Evolutionary conservation across 1,140 invertebrate genomes (phyloP).

Genomic region (Eubasilissa regina): DNA sequence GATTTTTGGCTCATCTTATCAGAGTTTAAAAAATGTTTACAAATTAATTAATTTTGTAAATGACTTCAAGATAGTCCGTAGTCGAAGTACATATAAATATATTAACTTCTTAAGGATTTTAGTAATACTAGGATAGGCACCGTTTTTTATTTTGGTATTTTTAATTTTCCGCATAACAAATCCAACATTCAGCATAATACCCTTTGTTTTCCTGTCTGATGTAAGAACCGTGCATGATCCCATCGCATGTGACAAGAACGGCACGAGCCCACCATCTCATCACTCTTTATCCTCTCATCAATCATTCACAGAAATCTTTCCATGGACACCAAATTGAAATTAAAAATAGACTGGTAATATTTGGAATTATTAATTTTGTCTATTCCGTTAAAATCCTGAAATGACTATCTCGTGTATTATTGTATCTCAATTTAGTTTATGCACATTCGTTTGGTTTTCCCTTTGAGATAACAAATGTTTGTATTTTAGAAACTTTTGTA

Average conservation of each 20-base stretch:
- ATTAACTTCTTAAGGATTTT: too few relatives aligned
- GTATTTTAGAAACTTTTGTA: conserved; percentile 9
- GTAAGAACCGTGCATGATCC: too few relatives aligned
- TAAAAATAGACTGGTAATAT: not conserved
- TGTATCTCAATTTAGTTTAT: conserved; percentile 12
- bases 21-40: too few relatives aligned
- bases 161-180: too few relatives aligned
- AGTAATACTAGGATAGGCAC: too few relatives aligned
- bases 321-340: conserved; percentile 5
- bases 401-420: conserved; percentile 20
- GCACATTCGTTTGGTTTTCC: conserved; percentile 6
- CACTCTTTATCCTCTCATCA: not conserved
- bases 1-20: too few relatives aligned
- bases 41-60: too few relatives aligned
- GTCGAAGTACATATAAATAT: too few relatives aligned
- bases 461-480: conserved; percentile 3
- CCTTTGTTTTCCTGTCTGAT: too few relatives aligned
- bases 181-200: too few relatives aligned
- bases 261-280: conserved; percentile 12
- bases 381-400: conserved; percentile 13
- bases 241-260: not conserved
- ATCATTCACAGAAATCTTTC: conserved; percentile 19
- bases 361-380: not conserved
- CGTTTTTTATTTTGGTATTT: too few relatives aligned
- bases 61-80: too few relatives aligned